phyloP scores from a whole-genome alignment of 2,888 invertebrate genomes.

The Tiphia femorata region DNA sequence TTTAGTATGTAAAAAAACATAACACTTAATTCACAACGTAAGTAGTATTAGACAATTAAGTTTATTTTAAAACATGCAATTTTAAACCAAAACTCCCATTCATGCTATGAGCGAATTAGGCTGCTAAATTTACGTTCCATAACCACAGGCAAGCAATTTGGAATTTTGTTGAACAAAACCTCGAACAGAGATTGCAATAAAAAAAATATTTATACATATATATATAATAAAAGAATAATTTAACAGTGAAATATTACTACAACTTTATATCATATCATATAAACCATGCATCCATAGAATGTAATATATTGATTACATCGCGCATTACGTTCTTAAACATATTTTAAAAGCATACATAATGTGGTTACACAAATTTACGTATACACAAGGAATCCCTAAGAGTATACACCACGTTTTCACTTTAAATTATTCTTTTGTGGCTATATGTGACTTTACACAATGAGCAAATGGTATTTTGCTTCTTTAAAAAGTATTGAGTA shows the following conservation, averaged over 20 bases:
- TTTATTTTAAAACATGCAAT: not conserved
- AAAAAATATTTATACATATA: slow-evolving; percentile 13
- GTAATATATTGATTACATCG: too few species aligned
- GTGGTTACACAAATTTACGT: slow-evolving; percentile 5
- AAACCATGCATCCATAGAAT: not conserved
- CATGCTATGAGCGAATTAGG: slow-evolving; percentile 59
- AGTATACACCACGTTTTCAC: slow-evolving; percentile 24
- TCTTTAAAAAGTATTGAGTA: too few species aligned
- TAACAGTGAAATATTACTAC: slow-evolving; percentile 39
- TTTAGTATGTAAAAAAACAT: too few species aligned
- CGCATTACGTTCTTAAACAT: slow-evolving; percentile 25
- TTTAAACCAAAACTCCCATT: slow-evolving; percentile 17
- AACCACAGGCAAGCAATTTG: slow-evolving; percentile 43
- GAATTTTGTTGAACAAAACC: slow-evolving; percentile 30
- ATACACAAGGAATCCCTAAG: not conserved
- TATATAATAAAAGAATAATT: slow-evolving; percentile 24
- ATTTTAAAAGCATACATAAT: not conserved
- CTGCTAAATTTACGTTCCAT: slow-evolving; percentile 50
- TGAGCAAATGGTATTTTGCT: slow-evolving; percentile 25
- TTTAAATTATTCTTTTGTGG: slow-evolving; percentile 17
- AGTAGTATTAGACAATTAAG: too few species aligned
- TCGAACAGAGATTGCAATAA: slow-evolving; percentile 28
- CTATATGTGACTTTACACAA: slow-evolving; percentile 11
- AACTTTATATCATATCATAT: slow-evolving; percentile 33
- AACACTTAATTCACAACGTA: too few species aligned